Base-by-base conservation (phyloP, 30 jellyfish, hydroid and myxozoan species). In the Rhopilema esculentum region DNA sequence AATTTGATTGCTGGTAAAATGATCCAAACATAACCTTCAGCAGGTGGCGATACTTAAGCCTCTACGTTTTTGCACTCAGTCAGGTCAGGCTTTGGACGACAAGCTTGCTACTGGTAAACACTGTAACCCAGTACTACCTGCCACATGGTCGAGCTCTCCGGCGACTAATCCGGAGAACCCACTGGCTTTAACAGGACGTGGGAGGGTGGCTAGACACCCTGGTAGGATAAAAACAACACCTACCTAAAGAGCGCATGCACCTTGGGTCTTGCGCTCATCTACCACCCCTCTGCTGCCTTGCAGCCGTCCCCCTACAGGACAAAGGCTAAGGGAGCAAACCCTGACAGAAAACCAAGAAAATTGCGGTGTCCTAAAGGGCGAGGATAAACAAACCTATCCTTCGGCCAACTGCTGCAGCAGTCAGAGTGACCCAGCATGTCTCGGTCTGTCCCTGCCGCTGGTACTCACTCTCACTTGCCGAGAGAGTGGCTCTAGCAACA, bases 341-440 rank as follows among this genome's bases (percentile, higher is more conserved):
- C 57, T 40, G 57, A 40, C 57, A 40, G 57, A 40, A 40, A 40
- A 40, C 57, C 57, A 40, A 40, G 57, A 12, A 40, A 40, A 40
- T 40, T 40, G 57, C 57, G 57, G 57, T 40, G 57, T 40, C 57
- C 57, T 40, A 40, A 40, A 40, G 84, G 84, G 84, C 17, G 84
- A 49, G 69, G 72, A 72, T 72, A 72, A 23, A 72, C 70, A 72
- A 27, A 75, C 33, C 29, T 31, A 28, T 75, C 30, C 86, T 75
- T 33, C 77, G 78, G 40, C 86, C 70, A 70, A 21, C 61, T 32
- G 33, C 82, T 70, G 82, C 82, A 29, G 33, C 82, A 23, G 75
- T n/a, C 62, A 20, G 27, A 70, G 62, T 20, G 62, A 20, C 63
- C 61, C 27, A 30, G 82, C 62, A 23, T 29, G 82, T 70, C 33